Base-by-base conservation (phyloP, 1,140 invertebrate genomes). In the Drosophila oshimai region DNA sequence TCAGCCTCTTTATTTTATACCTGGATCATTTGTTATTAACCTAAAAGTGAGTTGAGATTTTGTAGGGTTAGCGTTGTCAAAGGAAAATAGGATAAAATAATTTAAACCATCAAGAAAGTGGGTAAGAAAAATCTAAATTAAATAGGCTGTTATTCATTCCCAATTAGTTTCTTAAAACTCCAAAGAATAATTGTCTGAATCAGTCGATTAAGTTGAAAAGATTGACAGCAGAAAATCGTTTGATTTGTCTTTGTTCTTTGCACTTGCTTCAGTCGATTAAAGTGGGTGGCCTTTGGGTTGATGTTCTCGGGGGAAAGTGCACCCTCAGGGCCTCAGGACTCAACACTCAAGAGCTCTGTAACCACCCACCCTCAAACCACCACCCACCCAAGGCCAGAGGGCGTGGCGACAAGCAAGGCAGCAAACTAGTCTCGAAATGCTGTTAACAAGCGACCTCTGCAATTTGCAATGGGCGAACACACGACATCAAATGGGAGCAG, bases 381-480 rank as follows among this genome's bases (percentile, higher is more conserved):
- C 36, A 15, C 29, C n/a, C 20, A 7, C 4, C 24, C 37, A 53
- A 67, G 61, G 61, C 29, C 61, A 39, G 26, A 24, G 41, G 64
- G 65, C 24, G 65, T 45, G 65, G 26, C 29, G 36, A 34, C 20
- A 29, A 28, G 57, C 26, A 51, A 26, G 36, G 20, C 12, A 10
- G 58, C 41, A 49, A 60, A 67, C 58, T 42, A 46, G 62, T 55
- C 64, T 42, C 64, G 2, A 69, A 68, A 62, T 68, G 65, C 57
- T 71, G 68, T 72, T 72, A 72, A 72, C 68, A 72, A 71, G 68
- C 67, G 55, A 72, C 68, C 67, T 71, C 44, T 33, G 31, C 68
- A 71, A 69, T 69, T 70, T 70, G 42, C 67, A 54, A 69, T 55
- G 24, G 57, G 50, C 37, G 12, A 42, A 13, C 57, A 62, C 60